Base-by-base conservation (phyloP, 2,888 invertebrate genomes). In the Calameuta pallipes region DNA sequence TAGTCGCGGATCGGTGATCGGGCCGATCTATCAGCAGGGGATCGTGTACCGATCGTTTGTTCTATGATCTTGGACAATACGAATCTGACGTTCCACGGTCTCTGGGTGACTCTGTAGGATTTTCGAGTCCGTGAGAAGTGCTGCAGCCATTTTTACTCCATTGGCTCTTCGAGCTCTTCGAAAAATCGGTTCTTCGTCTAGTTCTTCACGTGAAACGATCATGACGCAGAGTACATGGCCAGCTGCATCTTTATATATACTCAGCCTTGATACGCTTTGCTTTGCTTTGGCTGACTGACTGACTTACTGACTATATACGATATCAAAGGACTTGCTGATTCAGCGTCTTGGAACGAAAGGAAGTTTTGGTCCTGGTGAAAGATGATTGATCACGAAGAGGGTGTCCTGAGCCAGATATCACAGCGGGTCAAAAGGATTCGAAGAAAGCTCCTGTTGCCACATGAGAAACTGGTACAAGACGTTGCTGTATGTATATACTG, bases 41-140 rank as follows among this genome's bases (percentile, higher is more conserved):
- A 89, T 89, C 89, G 88, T 89, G 89, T 89, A 88, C 87, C 84
- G 89, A 89, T 89, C 88, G 86, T 89, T 89, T 87, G 88, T 88
- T 88, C 88, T 86, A 86, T 86, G 87, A 87, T 87, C 86, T 82
- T 84, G 85, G 82, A 85, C 85, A 85, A 85, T 86, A 83, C 85
- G 83, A 85, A 86, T 88, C 85, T 85, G 85, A 87, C 86, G 85
- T 88, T 86, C 84, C 87, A 86, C 83, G 81, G 83, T 81, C 79
- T 37, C 81, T 78, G 80, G 81, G 83, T 82, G 81, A 83, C 76
- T 81, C 83, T 81, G 84, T 85, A 85, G 85, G 80, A 86, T 86
- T 83, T 84, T 56, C 81, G 82, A 84, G 87, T 85, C 85, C 88
- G 88, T 88, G 87, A 87, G 88, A 88, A 88, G 87, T 84, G 85